Percentiles rank a stretch among this genome's conserved stretches.
Evolutionary conservation across 2,888 invertebrate genomes (phyloP).

Genomic region (Tinea semifulvella): DNA sequence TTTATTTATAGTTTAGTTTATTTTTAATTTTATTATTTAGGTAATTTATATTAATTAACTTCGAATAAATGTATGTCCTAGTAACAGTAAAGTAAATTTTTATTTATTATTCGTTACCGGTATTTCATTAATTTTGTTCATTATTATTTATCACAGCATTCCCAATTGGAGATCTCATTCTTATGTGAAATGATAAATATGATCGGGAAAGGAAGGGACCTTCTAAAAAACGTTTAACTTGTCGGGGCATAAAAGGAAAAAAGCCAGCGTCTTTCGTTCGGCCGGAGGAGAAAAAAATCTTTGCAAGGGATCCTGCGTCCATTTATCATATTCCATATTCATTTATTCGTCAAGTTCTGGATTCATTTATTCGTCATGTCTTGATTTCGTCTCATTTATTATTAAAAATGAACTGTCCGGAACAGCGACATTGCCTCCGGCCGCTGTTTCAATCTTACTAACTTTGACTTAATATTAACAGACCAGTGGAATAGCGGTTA

Average conservation of each 20-base stretch:
- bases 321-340: constrained; percentile 69
- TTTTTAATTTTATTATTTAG: no score
- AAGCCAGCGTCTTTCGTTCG: constrained; percentile 66
- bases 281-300: constrained; percentile 64
- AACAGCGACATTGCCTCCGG: constrained; percentile 54
- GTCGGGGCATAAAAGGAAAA: constrained; percentile 65
- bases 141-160: constrained; percentile 23
- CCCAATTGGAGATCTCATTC: constrained; percentile 27
- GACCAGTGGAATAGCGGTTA: no score
- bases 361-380: constrained; percentile 69
- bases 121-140: constrained; percentile 26
- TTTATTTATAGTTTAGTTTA: no score
- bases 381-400: constrained; percentile 69
- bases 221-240: constrained; percentile 66
- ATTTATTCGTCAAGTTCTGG: constrained; percentile 69
- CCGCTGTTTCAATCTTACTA: constrained; percentile 58
- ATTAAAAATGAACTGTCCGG: constrained; percentile 68
- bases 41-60: no score
- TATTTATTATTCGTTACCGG: no score
- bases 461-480: no score
- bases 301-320: constrained; percentile 62
- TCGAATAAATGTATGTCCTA: no score
- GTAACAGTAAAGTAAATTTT: no score
- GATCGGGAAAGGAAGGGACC: constrained; percentile 28
- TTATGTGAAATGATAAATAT: constrained; percentile 64